Evolutionary conservation across 2,797 vertebrate species (phyloP), one percentile per base, ranked within the genome.

Genomic region (Delichon dasypus): DNA sequence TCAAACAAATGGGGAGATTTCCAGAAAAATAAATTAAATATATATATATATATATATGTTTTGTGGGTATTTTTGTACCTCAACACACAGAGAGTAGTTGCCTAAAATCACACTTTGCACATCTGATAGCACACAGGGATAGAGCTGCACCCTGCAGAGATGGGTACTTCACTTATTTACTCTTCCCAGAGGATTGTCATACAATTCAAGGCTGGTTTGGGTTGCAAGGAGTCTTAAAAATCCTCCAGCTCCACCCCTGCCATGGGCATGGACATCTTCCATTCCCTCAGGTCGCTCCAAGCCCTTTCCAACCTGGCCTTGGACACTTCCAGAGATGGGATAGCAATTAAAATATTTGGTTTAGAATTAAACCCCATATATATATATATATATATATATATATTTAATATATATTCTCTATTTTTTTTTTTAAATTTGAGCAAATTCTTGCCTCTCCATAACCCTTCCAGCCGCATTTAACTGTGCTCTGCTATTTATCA

Each of bases 31-130:
- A 47, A 38, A 38, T 38, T 38, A 38, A 38, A 38, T 38, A 38
- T 38, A 38, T 38, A 38, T 38, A 38, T 38, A 38, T 38, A 38
- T 38, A 38, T 38, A 38, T 38, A 10, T 38, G 36, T 38, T 38
- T 38, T 38, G 36, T 38, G 36, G 40, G 1, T 25, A 3, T 14
- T 26, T 36, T 16, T 1, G 15, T 27, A 1, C 32, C 30, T 47
- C 75, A 32, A 2, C 1, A 0, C 34, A 6, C 26, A 15, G 15
- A 3, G 13, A 21, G 48, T 0, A 11, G 8, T 47, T 34, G 13
- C 20, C 36, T 3, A 0, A 48, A 45, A 9, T 3, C 61, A 3
- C n/a, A 2, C 5, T 13, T 3, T 0, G 32, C 4, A 58, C 16
- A 15, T 7, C 10, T 4, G 12, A 0, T 19, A 9, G 48, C 4